phyloP scores from a whole-genome alignment of 2,113 vertebrate species.

The Pterocles gutturalis region DNA sequence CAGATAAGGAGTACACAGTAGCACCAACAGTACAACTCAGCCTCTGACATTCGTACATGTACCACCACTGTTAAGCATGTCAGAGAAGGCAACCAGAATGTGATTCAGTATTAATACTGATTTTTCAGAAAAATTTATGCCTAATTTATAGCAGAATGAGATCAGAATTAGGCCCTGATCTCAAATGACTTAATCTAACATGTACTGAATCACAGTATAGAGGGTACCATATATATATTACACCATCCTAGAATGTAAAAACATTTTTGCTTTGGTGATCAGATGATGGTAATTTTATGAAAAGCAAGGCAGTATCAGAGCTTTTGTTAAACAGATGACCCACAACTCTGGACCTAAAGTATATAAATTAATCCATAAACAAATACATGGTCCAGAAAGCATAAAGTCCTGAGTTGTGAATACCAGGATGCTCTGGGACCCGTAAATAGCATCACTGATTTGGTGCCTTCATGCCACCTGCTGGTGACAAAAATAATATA shows the following conservation, averaged over 20 bases:
- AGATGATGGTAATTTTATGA: not conserved
- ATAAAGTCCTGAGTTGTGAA: not conserved
- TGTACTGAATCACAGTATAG: not conserved
- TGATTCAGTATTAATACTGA: not conserved
- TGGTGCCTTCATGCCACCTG: not conserved
- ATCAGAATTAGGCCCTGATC: not conserved
- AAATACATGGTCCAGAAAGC: not conserved
- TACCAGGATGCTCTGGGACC: not conserved
- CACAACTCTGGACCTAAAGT: not conserved
- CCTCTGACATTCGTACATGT: not conserved
- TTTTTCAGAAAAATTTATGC: not conserved
- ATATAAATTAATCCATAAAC: not conserved
- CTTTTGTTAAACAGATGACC: not conserved
- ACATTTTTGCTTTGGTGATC: not conserved
- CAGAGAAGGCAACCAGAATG: not conserved
- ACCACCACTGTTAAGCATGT: not conserved
- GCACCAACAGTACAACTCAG: not conserved
- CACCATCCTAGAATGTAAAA: not conserved
- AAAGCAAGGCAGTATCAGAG: not conserved
- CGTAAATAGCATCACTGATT: not conserved
- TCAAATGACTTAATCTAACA: not conserved
- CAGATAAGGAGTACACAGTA: not conserved
- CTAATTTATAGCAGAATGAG: not conserved
- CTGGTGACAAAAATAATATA: constrained; percentile 2
- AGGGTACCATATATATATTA: not conserved